These are phyloP conservation scores for Bacillus rossius DNA, from an alignment of 1,140 invertebrate genomes.

Conservation along the genomic window DNA sequence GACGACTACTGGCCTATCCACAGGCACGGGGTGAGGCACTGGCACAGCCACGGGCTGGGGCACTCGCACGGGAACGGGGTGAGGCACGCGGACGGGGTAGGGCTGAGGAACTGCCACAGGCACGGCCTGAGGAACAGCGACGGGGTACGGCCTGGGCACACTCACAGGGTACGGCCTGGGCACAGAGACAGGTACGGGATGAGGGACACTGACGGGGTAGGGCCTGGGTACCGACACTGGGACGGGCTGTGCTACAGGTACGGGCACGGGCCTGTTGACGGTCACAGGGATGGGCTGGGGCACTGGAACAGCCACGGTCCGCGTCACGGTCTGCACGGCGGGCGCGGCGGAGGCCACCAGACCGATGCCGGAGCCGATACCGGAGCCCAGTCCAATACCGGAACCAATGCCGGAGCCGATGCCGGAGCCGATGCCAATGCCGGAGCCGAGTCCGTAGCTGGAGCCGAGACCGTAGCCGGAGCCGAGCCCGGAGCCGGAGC, in stretches of 20 bases:
- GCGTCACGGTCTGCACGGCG: background rate
- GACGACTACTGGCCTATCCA: background rate
- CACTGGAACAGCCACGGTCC: background rate
- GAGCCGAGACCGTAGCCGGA: no score
- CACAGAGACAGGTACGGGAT: conserved; percentile 7
- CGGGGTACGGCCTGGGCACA: conserved; percentile 4
- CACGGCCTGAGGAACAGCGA: conserved; percentile 1
- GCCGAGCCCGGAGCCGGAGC: background rate
- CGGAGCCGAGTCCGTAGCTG: background rate
- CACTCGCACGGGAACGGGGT: background rate
- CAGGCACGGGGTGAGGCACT: background rate
- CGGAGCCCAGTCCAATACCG: background rate
- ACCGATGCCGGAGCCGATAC: background rate
- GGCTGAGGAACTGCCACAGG: conserved; percentile 6
- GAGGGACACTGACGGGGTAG: conserved; percentile 1
- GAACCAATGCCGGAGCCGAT: background rate
- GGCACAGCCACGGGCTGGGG: background rate
- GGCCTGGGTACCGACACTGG: conserved; percentile 5
- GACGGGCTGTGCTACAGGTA: background rate
- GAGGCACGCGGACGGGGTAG: background rate
- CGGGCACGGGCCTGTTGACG: background rate
- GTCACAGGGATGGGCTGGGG: background rate
- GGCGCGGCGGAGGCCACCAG: background rate
- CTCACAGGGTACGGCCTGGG: background rate
- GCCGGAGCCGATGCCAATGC: background rate